Evolutionary conservation across 1,140 invertebrate species (phyloP), one percentile per base, ranked within the genome.

Genomic region (Drosophila tsacasi): DNA sequence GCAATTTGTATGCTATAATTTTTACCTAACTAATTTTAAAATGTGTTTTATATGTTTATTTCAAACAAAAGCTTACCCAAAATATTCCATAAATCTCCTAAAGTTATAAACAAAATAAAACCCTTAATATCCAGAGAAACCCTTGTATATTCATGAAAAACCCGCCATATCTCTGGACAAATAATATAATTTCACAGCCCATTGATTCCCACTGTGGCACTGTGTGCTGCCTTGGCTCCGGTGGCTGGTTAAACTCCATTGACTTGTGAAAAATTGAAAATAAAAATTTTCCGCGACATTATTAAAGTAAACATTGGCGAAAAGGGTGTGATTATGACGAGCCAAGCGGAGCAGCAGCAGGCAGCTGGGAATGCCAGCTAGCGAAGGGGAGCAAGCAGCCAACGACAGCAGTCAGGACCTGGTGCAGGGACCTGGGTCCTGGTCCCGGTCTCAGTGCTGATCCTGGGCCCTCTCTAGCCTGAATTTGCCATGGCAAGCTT

Each of bases 271-370:
- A 89, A 90, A 89, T 89, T 90, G 85, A 89, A 90, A 89, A 89
- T 90, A 84, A 84, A 81, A 89, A 89, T 84, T 90, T 89, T 89
- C 85, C 81, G 81, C 85, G 84, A 90, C 85, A 89, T 90, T 89
- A 89, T 89, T 90, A 89, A 89, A 89, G 84, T 84, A 89, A 89
- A 89, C 84, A 89, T 89, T 83, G 85, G 81, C 74, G 81, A 84
- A 90, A 90, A 89, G 84, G 84, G 84, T 89, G 84, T 89, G 84
- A 89, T 90, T 89, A 89, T 89, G 85, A 89, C 59, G 84, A 89
- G 81, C 74, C 81, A 89, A 89, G 63, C 39, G 35, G 54, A 57
- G 54, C 50, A 49, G 46, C 44, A 46, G 47, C 30, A 47, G 67
- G 63, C 67, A 65, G 76, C 55, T 49, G 52, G 52, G 52, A 55